Base-by-base conservation (phyloP, 2,888 invertebrate genomes). In the Clistopyga incitator region DNA sequence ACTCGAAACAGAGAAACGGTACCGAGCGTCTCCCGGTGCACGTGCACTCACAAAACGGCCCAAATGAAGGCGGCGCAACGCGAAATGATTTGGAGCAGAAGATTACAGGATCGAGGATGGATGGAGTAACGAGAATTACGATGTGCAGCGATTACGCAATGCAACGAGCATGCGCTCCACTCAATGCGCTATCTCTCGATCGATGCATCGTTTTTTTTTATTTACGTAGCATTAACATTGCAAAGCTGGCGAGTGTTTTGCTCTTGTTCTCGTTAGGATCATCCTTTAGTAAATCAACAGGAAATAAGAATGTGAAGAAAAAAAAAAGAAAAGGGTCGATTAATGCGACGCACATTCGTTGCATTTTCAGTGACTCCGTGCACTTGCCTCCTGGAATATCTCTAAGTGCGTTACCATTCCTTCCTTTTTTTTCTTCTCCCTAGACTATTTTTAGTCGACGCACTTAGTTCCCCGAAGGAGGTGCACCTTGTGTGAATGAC, bases 401-500 rank as follows among this genome's bases (percentile, higher is more conserved):
- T 68, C 68, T 47, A 59, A 45, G 75, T 56, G 76, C 65, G 82
- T 76, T 70, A 82, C 78, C 50, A 79, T 71, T 72, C 71, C 71
- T 65, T 65, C 34, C 34, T 50, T 54, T 29, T 0, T 65, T 23
- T 38, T 74, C 52, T n/a, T n/a, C n/a, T n/a, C 67, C 68, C 70
- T 23, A 34, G 70, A 76, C 84, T 84, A 84, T 84, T 85, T 83
- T 77, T 29, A 85, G 80, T 64, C 74, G 80, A 70, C 77, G 70
- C 75, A 83, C 83, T 82, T 67, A 56, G 68, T 85, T 80, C 82
- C 75, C 59, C 29, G 82, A 78, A 84, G 76, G 81, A 81, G 81
- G 78, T 82, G 56, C 65, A 88, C 86, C 87, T 86, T 88, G 88
- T 90, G 90, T 89, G 89, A 90, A 90, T 88, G 91, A 90, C 91